Conservation (phyloP, 2,797 vertebrate species). For the Thripadectes ignobilis region DNA sequence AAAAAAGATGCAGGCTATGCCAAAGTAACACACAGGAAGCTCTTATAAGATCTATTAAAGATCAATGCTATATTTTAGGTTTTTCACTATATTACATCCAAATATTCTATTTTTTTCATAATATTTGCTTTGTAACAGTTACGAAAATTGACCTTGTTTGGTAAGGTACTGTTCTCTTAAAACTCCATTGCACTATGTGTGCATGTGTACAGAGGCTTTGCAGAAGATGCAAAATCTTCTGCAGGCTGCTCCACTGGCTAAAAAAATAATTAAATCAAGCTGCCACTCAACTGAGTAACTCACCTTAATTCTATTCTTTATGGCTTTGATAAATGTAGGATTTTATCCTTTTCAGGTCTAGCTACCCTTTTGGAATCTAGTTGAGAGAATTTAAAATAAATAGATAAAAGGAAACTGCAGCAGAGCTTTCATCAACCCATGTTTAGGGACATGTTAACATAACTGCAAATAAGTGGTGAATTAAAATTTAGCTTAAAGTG, state of each 20-base stretch:
- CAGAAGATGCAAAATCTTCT: background rate
- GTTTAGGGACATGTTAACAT: background rate
- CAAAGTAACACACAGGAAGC: background rate
- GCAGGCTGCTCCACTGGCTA: background rate
- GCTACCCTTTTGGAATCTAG: background rate
- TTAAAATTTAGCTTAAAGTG: background rate
- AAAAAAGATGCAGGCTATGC: background rate
- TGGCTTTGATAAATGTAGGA: background rate
- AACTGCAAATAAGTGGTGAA: background rate
- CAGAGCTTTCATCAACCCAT: background rate
- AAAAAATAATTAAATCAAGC: background rate
- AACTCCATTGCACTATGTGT: accelerated
- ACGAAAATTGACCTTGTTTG: background rate
- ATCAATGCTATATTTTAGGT: background rate
- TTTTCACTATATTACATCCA: background rate
- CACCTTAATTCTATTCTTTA: background rate
- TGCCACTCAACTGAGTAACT: background rate
- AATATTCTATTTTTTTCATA: background rate
- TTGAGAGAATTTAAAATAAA: background rate
- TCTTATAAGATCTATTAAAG: background rate
- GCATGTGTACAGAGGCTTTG: background rate
- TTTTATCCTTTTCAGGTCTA: background rate
- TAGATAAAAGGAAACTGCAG: background rate
- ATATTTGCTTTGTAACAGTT: background rate
- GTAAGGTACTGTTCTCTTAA: background rate